Conservation (phyloP, 2,797 vertebrate genomes). For the Sarcoramphus papa region DNA sequence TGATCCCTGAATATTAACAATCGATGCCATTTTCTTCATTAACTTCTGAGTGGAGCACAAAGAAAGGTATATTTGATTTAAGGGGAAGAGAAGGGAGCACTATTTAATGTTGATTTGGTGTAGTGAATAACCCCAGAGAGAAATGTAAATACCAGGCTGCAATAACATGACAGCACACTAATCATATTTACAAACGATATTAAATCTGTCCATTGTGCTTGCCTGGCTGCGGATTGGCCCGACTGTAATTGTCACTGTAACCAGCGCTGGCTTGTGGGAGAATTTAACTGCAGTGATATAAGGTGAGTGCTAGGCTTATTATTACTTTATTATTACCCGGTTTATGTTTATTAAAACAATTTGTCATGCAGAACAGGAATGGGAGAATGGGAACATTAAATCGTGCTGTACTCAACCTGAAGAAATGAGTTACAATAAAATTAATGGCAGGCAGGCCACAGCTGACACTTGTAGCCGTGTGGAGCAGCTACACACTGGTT, state of each 20-base stretch:
- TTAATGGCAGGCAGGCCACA: slow-evolving; percentile 84
- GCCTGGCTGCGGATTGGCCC: slow-evolving; percentile 90
- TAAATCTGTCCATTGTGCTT: slow-evolving; percentile 99
- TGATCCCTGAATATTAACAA: slow-evolving; percentile 94
- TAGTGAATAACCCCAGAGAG: slow-evolving; percentile 93
- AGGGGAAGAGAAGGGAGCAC: slow-evolving; percentile 80
- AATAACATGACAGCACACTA: slow-evolving; percentile 99
- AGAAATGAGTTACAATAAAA: slow-evolving; percentile 97
- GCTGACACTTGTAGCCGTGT: slow-evolving; percentile 80
- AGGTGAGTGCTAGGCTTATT: slow-evolving; percentile 98
- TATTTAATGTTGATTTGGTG: slow-evolving; percentile 92
- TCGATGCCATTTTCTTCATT: slow-evolving; percentile 91
- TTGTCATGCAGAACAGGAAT: slow-evolving; percentile 99
- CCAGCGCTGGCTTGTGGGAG: slow-evolving; percentile 91
- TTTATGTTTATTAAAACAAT: slow-evolving; percentile 99
- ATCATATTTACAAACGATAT: slow-evolving; percentile 99
- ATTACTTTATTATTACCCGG: slow-evolving; percentile 99
- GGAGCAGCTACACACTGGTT: slow-evolving; percentile 84
- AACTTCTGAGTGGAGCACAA: slow-evolving; percentile 79
- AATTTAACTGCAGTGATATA: slow-evolving; percentile 99
- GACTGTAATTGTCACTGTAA: slow-evolving; percentile 98
- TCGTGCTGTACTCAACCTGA: slow-evolving; percentile 90
- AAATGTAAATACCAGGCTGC: slow-evolving; percentile 98
- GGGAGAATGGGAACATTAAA: slow-evolving; percentile 98
- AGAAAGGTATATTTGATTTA: slow-evolving; percentile 79